Base-by-base conservation (phyloP, 2,888 invertebrate genomes). In the Euproctis similis region DNA sequence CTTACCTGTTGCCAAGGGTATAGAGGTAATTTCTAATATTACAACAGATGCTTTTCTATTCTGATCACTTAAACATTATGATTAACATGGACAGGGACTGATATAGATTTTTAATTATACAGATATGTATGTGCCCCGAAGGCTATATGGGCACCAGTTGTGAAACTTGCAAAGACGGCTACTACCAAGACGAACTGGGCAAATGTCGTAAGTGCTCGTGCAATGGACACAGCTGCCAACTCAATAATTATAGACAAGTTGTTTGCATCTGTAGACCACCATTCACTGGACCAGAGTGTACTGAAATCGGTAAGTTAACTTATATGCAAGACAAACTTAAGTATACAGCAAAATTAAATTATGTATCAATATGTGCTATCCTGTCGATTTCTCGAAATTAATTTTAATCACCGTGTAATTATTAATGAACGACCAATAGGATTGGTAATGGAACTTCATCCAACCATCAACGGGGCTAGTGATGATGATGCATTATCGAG, bases 111-210 rank as follows among this genome's bases (percentile, higher is more conserved):
- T 12, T 23, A 10, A 21, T 13, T 8, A 34, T 34, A 46, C 38
- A 82, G 85, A 46, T 87, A 23, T 98, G 97, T 65, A 80, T 87
- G 27, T 97, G 97, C 59, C 95, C 95, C 0, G 56, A 73, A 0
- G 96, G 94, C 1, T 95, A 95, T 57, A 77, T 78, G 6, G 96
- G 96, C 30, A 89, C 90, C 1, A 95, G 95, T 28, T 96, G 96
- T 59, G 95, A 96, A 71, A 74, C 62, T 4, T 95, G 95, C 57
- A 74, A 87, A 0, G 60, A 88, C 0, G 89, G 92, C 7, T 90
- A 89, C 66, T 95, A 93, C 66, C 87, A 90, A 32, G 91, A 93
- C 47, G 69, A 70, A 1, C 82, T 73, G 28, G 88, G 89, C 6
- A 71, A 85, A n/a, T 92, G 95, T 50, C 76, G 73, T 3, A 76